Evolutionary conservation across 2,888 invertebrate species (phyloP).

Genomic region (Oscheius onirici): DNA sequence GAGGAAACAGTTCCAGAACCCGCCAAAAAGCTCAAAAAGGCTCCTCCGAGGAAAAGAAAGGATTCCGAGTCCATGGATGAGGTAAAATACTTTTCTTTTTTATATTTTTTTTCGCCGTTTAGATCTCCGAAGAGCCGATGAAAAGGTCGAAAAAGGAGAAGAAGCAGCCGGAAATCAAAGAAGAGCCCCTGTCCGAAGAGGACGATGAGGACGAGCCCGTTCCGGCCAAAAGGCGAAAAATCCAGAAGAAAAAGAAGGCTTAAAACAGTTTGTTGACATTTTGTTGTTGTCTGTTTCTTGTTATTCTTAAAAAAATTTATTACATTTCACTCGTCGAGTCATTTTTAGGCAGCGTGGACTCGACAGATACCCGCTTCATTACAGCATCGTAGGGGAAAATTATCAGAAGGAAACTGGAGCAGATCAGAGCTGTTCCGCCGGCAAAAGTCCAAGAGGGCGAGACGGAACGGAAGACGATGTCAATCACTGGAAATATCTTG

Average conservation of each 20-base stretch:
- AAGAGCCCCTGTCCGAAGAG: conserved; percentile 22
- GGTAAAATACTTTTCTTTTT: not conserved
- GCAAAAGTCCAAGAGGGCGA: conserved; percentile 39
- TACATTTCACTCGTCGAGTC: not conserved
- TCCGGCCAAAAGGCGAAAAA: conserved; percentile 3
- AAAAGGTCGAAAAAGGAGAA: conserved; percentile 31
- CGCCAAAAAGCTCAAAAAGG: not conserved
- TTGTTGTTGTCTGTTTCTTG: conserved; percentile 8
- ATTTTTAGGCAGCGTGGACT: not conserved
- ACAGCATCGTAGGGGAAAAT: conserved; percentile 45
- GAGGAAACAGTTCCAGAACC: conserved; percentile 12
- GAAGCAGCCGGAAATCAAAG: not conserved
- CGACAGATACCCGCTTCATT: conserved; percentile 7
- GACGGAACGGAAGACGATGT: conserved; percentile 52
- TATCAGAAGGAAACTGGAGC: conserved; percentile 53
- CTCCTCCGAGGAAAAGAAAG: conserved; percentile 14
- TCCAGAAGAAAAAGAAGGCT: conserved; percentile 19
- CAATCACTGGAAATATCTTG: conserved; percentile 40
- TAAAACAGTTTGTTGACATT: conserved; percentile 10
- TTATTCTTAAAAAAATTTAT: conserved; percentile 8
- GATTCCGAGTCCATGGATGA: conserved; percentile 13
- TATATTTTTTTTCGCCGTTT: not conserved
- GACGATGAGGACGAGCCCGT: conserved; percentile 22
- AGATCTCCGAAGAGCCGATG: conserved; percentile 27
- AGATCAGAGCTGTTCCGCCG: conserved; percentile 47